These are phyloP conservation scores for Eristalis intricaria DNA, from an alignment of 2,888 invertebrate species.

Conservation along the genomic window DNA sequence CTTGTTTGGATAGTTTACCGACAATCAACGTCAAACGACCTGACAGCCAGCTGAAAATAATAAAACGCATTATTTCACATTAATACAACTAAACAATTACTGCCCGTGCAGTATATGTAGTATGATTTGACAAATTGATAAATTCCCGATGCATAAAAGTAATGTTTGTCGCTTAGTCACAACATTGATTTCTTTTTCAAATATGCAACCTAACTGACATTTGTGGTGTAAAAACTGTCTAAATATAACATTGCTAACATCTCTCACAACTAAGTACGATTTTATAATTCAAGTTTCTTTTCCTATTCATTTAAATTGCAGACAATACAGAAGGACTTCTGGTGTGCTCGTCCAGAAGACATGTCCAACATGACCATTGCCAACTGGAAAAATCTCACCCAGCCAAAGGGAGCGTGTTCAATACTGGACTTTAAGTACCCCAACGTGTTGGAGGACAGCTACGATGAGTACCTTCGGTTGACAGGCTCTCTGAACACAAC, in stretches of 20 bases:
- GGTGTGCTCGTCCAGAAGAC: constrained; percentile 83
- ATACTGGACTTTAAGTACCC: constrained; percentile 78
- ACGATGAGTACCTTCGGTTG: constrained; percentile 52
- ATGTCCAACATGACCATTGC: constrained; percentile 79
- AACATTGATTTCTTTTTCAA: background rate
- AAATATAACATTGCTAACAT: background rate
- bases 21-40: background rate
- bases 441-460: constrained; percentile 16
- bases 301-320: constrained; percentile 74
- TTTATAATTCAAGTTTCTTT: background rate
- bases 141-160: background rate
- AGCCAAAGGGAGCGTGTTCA: constrained; percentile 81
- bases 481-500: constrained; percentile 68
- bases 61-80: background rate
- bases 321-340: constrained; percentile 82
- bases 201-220: background rate
- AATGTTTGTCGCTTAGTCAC: background rate
- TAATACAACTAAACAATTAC: background rate
- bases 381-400: constrained; percentile 83
- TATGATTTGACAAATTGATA: background rate
- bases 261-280: background rate
- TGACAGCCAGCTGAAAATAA: background rate
- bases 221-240: background rate
- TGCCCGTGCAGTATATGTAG: background rate
- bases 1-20: background rate